A percentile compares a stretch with the other conserved stretches of the same genome.
phyloP scores from a whole-genome alignment of 2,113 vertebrate species.

The Arothron firmamentum region DNA sequence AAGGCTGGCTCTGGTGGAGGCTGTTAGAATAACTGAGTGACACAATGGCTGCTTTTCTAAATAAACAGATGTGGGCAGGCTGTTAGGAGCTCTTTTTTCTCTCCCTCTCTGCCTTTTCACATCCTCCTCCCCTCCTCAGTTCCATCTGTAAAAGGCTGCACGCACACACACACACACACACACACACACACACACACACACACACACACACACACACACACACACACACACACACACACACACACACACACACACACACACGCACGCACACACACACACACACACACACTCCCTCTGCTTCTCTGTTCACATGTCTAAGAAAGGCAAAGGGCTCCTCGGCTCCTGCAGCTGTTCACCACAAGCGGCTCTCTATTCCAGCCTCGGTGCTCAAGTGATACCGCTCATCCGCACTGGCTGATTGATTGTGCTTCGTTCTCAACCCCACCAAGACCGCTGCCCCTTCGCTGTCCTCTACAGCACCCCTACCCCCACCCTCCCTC shows the following conservation, averaged over 20 bases:
- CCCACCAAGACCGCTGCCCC: constrained; percentile 74
- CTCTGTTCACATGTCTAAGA: constrained; percentile 63
- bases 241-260: too few relatives aligned
- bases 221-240: neutral
- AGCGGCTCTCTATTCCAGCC: constrained; percentile 72
- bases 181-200: constrained; percentile 7
- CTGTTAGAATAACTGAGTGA: constrained; percentile 82
- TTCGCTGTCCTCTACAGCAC: constrained; percentile 6
- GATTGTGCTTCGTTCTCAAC: constrained; percentile 81
- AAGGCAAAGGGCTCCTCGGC: constrained; percentile 58
- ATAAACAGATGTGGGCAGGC: constrained; percentile 82
- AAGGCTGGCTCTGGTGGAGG: constrained; percentile 72
- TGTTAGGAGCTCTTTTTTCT: constrained; percentile 70
- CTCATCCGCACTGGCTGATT: constrained; percentile 70
- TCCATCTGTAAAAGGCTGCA: constrained; percentile 61
- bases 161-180: neutral
- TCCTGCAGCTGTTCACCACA: constrained; percentile 74
- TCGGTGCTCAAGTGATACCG: constrained; percentile 77
- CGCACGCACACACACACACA: too few relatives aligned
- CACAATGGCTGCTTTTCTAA: constrained; percentile 88
- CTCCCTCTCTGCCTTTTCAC: constrained; percentile 25
- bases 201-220: constrained; percentile 2
- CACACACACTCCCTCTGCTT: constrained; percentile 10
- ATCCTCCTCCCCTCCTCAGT: constrained; percentile 46
- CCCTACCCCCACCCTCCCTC: constrained; percentile 38